A percentile compares a stretch with the other conserved stretches of the same genome.
Evolutionary conservation across 2,797 vertebrate genomes (phyloP).

Genomic region (Pseudotriccus pelzelni): DNA sequence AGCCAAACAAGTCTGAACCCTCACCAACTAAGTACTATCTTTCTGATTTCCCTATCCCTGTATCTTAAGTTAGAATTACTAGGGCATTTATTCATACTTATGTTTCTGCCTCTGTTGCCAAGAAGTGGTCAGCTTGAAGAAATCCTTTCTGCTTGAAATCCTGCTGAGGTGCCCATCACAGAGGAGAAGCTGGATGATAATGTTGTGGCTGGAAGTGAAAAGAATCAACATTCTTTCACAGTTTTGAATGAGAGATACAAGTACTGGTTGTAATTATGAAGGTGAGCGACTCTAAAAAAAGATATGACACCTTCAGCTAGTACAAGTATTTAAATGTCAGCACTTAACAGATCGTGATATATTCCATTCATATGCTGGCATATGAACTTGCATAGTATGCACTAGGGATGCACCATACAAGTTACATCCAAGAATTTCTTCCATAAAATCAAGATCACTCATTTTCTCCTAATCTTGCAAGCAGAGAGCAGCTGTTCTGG

Average conservation of each 20-base stretch:
- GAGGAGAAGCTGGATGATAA: background rate
- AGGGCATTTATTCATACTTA: background rate
- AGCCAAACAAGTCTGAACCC: background rate
- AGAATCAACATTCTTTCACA: background rate
- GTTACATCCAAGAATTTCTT: background rate
- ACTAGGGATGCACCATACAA: background rate
- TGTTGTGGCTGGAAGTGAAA: background rate
- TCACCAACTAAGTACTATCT: background rate
- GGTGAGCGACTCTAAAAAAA: background rate
- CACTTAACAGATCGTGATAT: background rate
- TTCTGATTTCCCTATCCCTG: background rate
- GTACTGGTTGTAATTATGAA: background rate
- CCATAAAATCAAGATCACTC: background rate
- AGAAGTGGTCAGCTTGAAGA: background rate
- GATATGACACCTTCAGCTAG: background rate
- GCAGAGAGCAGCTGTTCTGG: background rate
- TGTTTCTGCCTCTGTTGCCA: background rate
- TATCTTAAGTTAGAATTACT: background rate
- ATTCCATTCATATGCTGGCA: background rate
- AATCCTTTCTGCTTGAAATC: background rate
- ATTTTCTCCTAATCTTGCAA: background rate
- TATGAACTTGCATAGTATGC: background rate
- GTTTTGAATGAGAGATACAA: background rate
- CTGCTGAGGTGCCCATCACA: background rate
- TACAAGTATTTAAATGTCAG: background rate